Evolutionary conservation across 2,888 invertebrate species (phyloP).

Genomic region (Trilocha varians): DNA sequence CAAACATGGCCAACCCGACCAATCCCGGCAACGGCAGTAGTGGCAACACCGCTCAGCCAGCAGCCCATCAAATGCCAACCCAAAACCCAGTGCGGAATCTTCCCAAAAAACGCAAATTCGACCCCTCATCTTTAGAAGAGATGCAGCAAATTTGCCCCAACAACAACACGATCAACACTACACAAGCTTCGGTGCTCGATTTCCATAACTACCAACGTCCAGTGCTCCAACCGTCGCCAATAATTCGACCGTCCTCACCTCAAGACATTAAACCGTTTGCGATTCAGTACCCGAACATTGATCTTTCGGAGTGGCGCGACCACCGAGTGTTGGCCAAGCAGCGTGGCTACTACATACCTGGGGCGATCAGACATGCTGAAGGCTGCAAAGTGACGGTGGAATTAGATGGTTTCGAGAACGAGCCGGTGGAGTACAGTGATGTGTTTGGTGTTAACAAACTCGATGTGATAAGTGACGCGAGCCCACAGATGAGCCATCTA

Average conservation of each 20-base stretch:
- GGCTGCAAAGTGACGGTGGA: conserved; percentile 84
- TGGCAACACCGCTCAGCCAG: conserved; percentile 34
- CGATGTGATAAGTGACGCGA: conserved; percentile 94
- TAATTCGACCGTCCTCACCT: conserved; percentile 68
- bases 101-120: conserved; percentile 94
- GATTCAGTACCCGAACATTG: conserved; percentile 76
- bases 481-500: conserved; percentile 89
- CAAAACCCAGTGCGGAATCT: conserved; percentile 81
- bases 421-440: conserved; percentile 80
- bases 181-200: conserved; percentile 32
- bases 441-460: conserved; percentile 85
- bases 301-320: conserved; percentile 94
- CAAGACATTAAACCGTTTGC: conserved; percentile 64
- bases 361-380: conserved; percentile 85
- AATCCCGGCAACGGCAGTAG: conserved; percentile 55
- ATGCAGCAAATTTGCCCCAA: conserved; percentile 68
- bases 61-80: conserved; percentile 54
- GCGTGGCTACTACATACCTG: conserved; percentile 87
- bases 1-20: conserved; percentile 63
- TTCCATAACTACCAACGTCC: conserved; percentile 44
- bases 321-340: conserved; percentile 93
- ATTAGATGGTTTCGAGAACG: conserved; percentile 84
- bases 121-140: conserved; percentile 84
- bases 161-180: conserved; percentile 34
- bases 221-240: conserved; percentile 49